A percentile compares a stretch with the other conserved stretches of the same genome.
Conservation (phyloP, 1,140 invertebrate genomes). For the Leptestheria dahalacensis region DNA sequence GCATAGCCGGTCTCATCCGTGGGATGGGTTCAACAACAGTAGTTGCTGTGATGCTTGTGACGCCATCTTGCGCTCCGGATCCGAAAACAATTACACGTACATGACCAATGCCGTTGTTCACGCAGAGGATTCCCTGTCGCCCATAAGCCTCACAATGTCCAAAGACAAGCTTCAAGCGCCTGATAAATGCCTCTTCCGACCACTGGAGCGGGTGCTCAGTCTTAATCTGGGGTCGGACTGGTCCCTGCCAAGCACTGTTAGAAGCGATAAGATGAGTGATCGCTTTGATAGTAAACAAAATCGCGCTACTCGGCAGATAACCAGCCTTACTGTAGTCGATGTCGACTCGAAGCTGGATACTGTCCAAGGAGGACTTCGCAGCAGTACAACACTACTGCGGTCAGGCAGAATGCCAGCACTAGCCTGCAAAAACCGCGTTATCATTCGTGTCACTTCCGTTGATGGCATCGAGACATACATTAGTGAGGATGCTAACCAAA, state of each 20-base stretch:
- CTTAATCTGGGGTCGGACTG: background rate
- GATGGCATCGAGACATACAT: background rate
- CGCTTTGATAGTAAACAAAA: background rate
- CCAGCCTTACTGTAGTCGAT: background rate
- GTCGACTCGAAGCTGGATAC: background rate
- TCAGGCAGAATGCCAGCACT: background rate
- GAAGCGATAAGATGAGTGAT: background rate
- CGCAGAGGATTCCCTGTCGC: background rate
- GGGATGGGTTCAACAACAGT: background rate
- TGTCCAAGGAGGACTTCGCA: background rate
- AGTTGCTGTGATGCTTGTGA: background rate
- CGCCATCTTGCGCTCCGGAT: background rate
- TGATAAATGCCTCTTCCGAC: background rate
- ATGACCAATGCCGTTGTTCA: background rate
- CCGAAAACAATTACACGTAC: background rate
- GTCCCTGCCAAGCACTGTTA: background rate
- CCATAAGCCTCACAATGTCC: background rate
- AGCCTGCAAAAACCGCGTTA: background rate
- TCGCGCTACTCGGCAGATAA: background rate
- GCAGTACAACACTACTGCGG: background rate
- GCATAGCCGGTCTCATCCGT: background rate
- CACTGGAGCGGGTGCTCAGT: background rate
- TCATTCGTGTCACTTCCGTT: background rate
- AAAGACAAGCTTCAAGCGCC: background rate
- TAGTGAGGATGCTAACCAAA: background rate